phyloP scores from a whole-genome alignment of 2,797 vertebrate genomes.

The Urophycis tenuis region DNA sequence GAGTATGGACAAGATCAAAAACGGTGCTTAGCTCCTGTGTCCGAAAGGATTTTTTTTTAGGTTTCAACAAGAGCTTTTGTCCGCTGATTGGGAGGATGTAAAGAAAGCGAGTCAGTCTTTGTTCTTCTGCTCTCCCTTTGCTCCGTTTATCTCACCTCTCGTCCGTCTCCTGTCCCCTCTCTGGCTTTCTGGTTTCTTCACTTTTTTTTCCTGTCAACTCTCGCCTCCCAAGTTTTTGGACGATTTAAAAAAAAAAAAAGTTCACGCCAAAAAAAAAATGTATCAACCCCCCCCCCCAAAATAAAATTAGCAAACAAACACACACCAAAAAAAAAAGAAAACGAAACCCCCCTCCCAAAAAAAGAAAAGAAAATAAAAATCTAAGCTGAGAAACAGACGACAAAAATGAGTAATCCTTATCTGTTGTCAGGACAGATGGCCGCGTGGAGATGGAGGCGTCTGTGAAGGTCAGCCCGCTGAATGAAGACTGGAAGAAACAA shows the following conservation, averaged over 20 bases:
- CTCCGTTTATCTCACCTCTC: not conserved
- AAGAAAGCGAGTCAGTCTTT: slow-evolving; percentile 2
- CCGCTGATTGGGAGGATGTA: not conserved
- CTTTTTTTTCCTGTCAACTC: not conserved
- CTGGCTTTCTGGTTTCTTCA: not conserved
- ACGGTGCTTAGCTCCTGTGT: not conserved
- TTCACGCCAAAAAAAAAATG: slow-evolving; percentile 29
- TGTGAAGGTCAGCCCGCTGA: slow-evolving; percentile 43
- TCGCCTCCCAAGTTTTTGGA: slow-evolving; percentile 41
- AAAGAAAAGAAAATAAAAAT: not conserved
- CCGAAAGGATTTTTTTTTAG: not conserved
- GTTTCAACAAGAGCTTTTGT: not conserved
- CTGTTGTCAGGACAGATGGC: slow-evolving; percentile 61
- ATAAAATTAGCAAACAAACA: slow-evolving; percentile 13
- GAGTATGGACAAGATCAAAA: no score
- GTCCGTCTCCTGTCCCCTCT: not conserved
- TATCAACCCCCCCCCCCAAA: not conserved
- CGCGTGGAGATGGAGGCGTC: slow-evolving; percentile 58
- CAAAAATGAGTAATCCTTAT: slow-evolving; percentile 61
- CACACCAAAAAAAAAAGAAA: slow-evolving; percentile 35
- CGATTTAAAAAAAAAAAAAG: slow-evolving; percentile 31
- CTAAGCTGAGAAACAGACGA: slow-evolving; percentile 25
- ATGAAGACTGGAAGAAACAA: slow-evolving; percentile 33
- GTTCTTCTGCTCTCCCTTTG: not conserved
- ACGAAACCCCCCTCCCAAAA: not conserved